Conservation (phyloP, 2,113 vertebrate species). For the Mastomys coucha region DNA sequence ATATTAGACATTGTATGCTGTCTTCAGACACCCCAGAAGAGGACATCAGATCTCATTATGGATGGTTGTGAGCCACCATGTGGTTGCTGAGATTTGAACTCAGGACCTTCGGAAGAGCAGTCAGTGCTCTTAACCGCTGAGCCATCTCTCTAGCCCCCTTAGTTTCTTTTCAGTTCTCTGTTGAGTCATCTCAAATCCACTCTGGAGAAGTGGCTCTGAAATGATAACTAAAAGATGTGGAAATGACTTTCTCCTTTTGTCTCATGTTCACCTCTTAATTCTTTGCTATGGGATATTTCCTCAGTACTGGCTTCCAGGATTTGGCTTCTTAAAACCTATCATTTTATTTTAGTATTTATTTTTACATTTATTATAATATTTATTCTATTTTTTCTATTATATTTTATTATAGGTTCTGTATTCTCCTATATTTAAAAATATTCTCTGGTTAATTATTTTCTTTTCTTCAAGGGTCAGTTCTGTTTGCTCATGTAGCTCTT, state of each 20-base stretch:
- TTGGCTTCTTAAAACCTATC: constrained; percentile 37
- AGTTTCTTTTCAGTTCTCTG: background rate
- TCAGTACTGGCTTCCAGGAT: constrained; percentile 16
- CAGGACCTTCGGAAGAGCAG: too few species aligned
- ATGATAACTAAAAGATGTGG: background rate
- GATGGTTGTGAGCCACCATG: too few species aligned
- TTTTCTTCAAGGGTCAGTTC: constrained; percentile 23
- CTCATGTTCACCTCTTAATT: constrained; percentile 31
- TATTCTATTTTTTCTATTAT: constrained; percentile 25
- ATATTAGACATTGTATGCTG: too few species aligned
- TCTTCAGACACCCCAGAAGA: too few species aligned
- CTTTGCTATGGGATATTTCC: background rate
- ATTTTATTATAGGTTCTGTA: background rate
- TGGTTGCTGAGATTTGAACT: too few species aligned
- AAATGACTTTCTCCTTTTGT: background rate
- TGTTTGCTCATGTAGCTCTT: background rate
- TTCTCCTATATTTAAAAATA: constrained; percentile 6
- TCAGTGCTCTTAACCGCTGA: too few species aligned
- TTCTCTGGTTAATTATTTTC: background rate
- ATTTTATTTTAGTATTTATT: constrained; percentile 44
- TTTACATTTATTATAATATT: background rate
- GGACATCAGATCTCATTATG: too few species aligned
- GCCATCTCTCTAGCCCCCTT: too few species aligned
- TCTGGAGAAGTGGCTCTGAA: background rate
- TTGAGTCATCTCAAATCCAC: background rate